Percentiles rank a stretch among this genome's conserved stretches.
These are phyloP conservation scores for Porites rus DNA, from an alignment of 92 coral and sea anemone species.

Conservation along the genomic window DNA sequence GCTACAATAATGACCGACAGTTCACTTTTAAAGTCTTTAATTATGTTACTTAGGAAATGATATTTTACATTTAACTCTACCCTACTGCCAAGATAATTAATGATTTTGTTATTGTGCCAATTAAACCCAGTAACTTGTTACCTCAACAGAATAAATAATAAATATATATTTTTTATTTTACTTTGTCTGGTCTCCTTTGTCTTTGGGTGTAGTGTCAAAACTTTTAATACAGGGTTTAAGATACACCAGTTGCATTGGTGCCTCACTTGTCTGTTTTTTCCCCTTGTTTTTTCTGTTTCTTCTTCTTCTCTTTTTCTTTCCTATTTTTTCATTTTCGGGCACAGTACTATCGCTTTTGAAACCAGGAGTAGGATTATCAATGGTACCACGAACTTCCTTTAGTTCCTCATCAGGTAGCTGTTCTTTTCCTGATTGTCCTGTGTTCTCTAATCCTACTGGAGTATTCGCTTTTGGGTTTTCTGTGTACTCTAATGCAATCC, in stretches of 20 bases:
- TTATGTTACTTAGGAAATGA: too few species aligned
- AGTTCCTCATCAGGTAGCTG: not conserved
- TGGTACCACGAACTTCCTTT: constrained; percentile 1
- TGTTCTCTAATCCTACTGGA: not conserved
- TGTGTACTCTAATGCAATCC: not conserved
- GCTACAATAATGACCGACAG: too few species aligned
- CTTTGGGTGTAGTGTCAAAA: constrained; percentile 9
- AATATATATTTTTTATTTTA: not conserved
- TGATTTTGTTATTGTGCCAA: too few species aligned
- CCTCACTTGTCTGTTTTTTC: not conserved
- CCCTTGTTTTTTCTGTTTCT: constrained; percentile 1
- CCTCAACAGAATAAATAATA: too few species aligned
- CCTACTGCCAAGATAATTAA: too few species aligned
- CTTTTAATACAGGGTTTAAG: constrained; percentile 8
- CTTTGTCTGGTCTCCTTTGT: not conserved
- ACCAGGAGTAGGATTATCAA: not conserved
- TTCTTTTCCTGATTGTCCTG: not conserved
- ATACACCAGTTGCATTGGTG: not conserved
- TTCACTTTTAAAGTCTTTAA: too few species aligned
- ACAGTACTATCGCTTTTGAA: not conserved
- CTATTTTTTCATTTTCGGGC: not conserved
- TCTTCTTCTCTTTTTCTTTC: constrained; percentile 26
- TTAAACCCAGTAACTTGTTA: too few species aligned
- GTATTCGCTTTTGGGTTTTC: not conserved
- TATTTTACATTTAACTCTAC: too few species aligned